A percentile compares a stretch with the other conserved stretches of the same genome.
Evolutionary conservation across 2,888 invertebrate genomes (phyloP).

Genomic region (Maniola hyperantus): DNA sequence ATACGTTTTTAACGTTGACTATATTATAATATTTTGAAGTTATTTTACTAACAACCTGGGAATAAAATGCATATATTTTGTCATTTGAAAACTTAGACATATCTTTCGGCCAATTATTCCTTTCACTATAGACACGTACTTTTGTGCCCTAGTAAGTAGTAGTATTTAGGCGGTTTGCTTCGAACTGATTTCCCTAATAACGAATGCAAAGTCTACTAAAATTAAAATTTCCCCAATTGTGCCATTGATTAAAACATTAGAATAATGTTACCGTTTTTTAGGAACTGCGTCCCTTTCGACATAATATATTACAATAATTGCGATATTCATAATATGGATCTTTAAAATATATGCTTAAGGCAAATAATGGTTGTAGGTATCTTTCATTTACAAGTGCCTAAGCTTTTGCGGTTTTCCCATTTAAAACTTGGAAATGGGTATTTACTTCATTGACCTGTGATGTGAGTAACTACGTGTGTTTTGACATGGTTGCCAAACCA

Average conservation of each 20-base stretch:
- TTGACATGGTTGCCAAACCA: slow-evolving; percentile 8
- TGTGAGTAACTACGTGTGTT: background rate
- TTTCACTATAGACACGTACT: too few species aligned
- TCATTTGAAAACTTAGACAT: background rate
- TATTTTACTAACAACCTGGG: background rate
- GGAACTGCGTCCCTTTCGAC: too few species aligned
- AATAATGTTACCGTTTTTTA: too few species aligned
- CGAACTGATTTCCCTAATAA: background rate
- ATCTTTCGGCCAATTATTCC: background rate
- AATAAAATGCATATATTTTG: background rate
- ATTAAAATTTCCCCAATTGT: background rate
- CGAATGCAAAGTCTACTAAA: background rate
- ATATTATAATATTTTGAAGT: background rate
- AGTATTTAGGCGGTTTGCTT: background rate
- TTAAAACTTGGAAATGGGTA: background rate
- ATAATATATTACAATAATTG: too few species aligned
- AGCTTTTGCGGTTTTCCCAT: slow-evolving; percentile 23
- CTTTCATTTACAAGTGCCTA: background rate
- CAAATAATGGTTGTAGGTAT: too few species aligned
- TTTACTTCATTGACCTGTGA: slow-evolving; percentile 1
- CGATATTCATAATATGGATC: background rate
- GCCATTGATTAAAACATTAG: too few species aligned
- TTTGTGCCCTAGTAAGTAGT: background rate
- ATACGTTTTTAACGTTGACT: background rate
- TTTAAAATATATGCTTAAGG: too few species aligned